phyloP scores from a whole-genome alignment of 2,888 invertebrate species.

The Heliothis peltigera region DNA sequence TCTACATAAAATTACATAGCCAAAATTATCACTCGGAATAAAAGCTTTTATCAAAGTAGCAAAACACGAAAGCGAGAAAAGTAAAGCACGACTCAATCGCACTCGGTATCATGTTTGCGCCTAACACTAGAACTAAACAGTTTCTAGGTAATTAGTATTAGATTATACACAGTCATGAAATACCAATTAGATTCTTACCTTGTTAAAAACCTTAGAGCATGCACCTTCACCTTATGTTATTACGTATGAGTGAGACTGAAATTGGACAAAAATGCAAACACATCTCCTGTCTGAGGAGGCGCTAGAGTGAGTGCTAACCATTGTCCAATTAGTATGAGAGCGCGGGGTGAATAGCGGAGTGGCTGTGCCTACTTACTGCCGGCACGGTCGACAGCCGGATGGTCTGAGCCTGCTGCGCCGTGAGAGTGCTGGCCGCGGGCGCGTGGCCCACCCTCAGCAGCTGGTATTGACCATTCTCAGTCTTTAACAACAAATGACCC shows the following conservation, averaged over 20 bases:
- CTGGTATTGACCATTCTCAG: slow-evolving; percentile 99
- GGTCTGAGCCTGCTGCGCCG: slow-evolving; percentile 92
- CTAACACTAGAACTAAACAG: slow-evolving; percentile 60
- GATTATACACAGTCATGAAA: slow-evolving; percentile 67
- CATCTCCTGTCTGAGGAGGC: slow-evolving; percentile 38
- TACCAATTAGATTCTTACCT: slow-evolving; percentile 76
- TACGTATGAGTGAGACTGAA: slow-evolving; percentile 79
- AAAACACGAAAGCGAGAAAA: slow-evolving; percentile 40
- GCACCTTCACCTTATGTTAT: slow-evolving; percentile 82
- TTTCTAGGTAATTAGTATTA: slow-evolving; percentile 61
- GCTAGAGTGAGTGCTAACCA: slow-evolving; percentile 38
- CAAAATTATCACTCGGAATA: slow-evolving; percentile 12
- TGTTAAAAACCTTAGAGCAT: slow-evolving; percentile 79
- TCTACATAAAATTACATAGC: not conserved
- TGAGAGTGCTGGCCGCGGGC: slow-evolving; percentile 90
- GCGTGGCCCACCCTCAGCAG: slow-evolving; percentile 96
- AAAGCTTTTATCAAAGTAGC: slow-evolving; percentile 47
- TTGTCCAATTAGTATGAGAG: slow-evolving; percentile 58
- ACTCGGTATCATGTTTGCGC: slow-evolving; percentile 47
- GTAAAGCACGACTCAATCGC: slow-evolving; percentile 16
- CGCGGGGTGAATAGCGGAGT: slow-evolving; percentile 59
- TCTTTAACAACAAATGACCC: slow-evolving; percentile 97
- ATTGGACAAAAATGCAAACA: slow-evolving; percentile 69
- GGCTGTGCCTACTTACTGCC: slow-evolving; percentile 94
- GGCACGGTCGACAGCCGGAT: slow-evolving; percentile 96